Evolutionary conservation across 2,888 invertebrate species (phyloP), one percentile per base, ranked within the genome.

Genomic region (Deladenus siricidicola): DNA sequence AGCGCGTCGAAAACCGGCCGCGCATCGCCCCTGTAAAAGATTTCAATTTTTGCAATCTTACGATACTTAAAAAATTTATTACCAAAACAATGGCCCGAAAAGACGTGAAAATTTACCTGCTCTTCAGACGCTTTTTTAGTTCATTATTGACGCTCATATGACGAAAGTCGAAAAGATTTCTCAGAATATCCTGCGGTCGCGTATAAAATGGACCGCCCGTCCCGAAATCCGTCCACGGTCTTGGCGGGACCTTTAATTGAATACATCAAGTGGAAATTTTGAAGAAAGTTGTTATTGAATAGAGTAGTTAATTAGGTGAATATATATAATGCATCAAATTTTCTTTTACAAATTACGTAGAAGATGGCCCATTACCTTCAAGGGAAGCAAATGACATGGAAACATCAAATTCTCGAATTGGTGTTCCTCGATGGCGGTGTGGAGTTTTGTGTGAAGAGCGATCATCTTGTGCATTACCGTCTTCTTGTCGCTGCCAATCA

Each of bases 1-100:
- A 98, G 83, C 24, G 90, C 86, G 82, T 98, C 96, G 53, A 91
- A 83, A 1, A 87, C 85, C 0, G 94, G 90, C 80, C 87, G 87
- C 29, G 92, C 80, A 14, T 34, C 39, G 39, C 14, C 8, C 6
- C 39, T 34, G 14, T 10, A 34, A n/a, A n/a, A n/a, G n/a, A n/a
- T n/a, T n/a, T n/a, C n/a, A n/a, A n/a, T n/a, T n/a, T n/a, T n/a
- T n/a, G n/a, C n/a, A n/a, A n/a, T n/a, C n/a, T n/a, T n/a, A n/a
- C n/a, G n/a, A n/a, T n/a, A n/a, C n/a, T n/a, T n/a, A n/a, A n/a
- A n/a, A n/a, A n/a, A n/a, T n/a, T n/a, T n/a, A n/a, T n/a, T n/a
- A n/a, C n/a, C n/a, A n/a, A n/a, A n/a, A n/a, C n/a, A n/a, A n/a
- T n/a, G n/a, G n/a, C n/a, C n/a, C n/a, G n/a, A n/a, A n/a, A n/a